Evolutionary conservation across 2,797 vertebrate genomes (phyloP), one percentile per base, ranked within the genome.

Genomic region (Halcyon leucocephala): DNA sequence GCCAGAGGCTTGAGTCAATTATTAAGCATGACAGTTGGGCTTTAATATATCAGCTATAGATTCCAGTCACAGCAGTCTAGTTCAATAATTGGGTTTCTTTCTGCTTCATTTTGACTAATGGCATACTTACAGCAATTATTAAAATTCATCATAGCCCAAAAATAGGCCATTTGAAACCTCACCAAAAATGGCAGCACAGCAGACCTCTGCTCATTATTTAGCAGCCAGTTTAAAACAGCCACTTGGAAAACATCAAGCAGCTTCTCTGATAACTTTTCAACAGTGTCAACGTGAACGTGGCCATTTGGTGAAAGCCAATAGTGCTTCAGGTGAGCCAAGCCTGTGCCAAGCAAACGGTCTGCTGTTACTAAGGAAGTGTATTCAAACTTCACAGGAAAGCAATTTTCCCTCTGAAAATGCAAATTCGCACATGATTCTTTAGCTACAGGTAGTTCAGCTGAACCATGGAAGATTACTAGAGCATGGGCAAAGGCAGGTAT

Each of bases 81-180:
- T 96, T 97, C 94, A 95, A 93, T 97, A 97, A 97, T 93, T 97
- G 94, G 71, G 79, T 95, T 95, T 96, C 93, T 95, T 97, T 97
- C 77, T 69, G 82, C 77, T 91, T 96, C 90, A 55, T 94, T 96
- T 97, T 96, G 91, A 97, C 92, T 97, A 96, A 97, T 97, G 57
- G 91, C 93, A 91, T 89, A 95, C 95, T 96, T 96, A 94, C 5
- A 90, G 82, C 94, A 97, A 97, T 97, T 96, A 97, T 89, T 93
- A 96, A 97, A 97, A 96, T 96, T 96, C 74, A 91, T 94, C 76
- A 58, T 29, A 33, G 85, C 87, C 69, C 80, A 81, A 69, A 95
- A 95, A 86, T n/a, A 89, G 89, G 60, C 65, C 55, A 25, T 93
- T 90, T 95, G 78, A 95, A 94, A 90, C 51, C 67, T 82, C 94